Evolutionary conservation across 2,797 vertebrate species (phyloP).

Genomic region (Pangasius sanitwongsei): DNA sequence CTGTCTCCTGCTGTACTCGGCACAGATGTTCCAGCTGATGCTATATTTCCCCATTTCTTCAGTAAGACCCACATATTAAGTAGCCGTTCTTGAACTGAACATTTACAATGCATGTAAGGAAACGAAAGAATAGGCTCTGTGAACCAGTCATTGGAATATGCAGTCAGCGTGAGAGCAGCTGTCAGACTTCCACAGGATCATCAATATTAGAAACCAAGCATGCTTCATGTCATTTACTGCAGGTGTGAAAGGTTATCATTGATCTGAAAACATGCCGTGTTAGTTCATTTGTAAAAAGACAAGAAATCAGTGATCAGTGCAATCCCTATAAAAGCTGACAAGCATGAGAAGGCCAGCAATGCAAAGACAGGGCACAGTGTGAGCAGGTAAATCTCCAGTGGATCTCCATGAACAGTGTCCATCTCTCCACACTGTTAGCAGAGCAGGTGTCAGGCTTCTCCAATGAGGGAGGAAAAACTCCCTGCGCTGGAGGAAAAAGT

Average conservation of each 20-base stretch:
- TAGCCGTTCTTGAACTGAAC: not conserved
- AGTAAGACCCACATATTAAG: conserved; percentile 3
- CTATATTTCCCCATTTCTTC: conserved; percentile 48
- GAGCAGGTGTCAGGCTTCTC: not conserved
- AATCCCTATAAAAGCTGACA: not conserved
- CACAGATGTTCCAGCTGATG: conserved; percentile 52
- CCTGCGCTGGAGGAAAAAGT: not conserved
- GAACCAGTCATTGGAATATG: not conserved
- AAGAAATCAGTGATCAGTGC: not conserved
- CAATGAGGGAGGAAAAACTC: conserved; percentile 14
- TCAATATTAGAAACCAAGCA: not conserved
- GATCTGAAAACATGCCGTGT: not conserved
- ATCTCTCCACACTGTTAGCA: conserved; percentile 3
- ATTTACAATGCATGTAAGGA: not conserved
- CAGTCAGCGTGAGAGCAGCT: not conserved
- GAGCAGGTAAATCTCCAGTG: not conserved
- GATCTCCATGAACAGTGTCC: not conserved
- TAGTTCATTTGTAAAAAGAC: conserved; percentile 7
- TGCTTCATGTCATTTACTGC: not conserved
- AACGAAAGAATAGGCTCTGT: not conserved
- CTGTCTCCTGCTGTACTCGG: conserved; percentile 52
- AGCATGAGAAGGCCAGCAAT: not conserved
- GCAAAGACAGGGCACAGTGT: conserved; percentile 15
- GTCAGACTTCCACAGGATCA: not conserved
- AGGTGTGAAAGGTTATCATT: not conserved